These are phyloP conservation scores for Epinephelus malabaricus DNA, from an alignment of 2,797 vertebrate genomes.

Conservation along the genomic window DNA sequence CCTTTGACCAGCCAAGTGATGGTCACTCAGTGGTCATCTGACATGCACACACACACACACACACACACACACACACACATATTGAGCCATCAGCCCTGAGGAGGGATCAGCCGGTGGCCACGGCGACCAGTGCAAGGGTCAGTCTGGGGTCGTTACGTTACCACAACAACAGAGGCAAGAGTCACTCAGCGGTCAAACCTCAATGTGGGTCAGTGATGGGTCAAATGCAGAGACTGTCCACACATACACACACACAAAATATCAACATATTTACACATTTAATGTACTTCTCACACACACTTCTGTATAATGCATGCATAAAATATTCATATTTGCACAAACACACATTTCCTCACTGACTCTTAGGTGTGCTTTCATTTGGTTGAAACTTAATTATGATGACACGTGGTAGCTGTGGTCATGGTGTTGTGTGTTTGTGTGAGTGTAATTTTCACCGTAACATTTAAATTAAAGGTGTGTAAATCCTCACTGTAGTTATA, in stretches of 20 bases:
- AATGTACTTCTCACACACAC: too few relatives aligned
- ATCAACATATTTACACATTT: background rate
- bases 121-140: slow-evolving; percentile 51
- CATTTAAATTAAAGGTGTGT: background rate
- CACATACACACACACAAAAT: background rate
- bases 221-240: slow-evolving; percentile 49
- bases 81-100: slow-evolving; percentile 29
- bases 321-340: background rate
- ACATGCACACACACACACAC: slow-evolving; percentile 21
- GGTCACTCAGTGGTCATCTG: slow-evolving; percentile 44
- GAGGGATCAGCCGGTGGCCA: slow-evolving; percentile 57
- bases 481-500: background rate
- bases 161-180: slow-evolving; percentile 55
- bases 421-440: background rate
- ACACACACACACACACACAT: slow-evolving; percentile 23
- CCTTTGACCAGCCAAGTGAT: slow-evolving; percentile 29
- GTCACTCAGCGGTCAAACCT: slow-evolving; percentile 63
- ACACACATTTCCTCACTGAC: background rate
- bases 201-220: slow-evolving; percentile 55
- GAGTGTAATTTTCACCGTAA: background rate
- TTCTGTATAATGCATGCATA: too few relatives aligned
- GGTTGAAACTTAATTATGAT: background rate
- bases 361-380: background rate
- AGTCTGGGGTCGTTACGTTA: slow-evolving; percentile 63
- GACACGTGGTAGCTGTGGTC: background rate